Base-by-base conservation (phyloP, 2,888 invertebrate genomes). In the Alviniconcha strummeri region DNA sequence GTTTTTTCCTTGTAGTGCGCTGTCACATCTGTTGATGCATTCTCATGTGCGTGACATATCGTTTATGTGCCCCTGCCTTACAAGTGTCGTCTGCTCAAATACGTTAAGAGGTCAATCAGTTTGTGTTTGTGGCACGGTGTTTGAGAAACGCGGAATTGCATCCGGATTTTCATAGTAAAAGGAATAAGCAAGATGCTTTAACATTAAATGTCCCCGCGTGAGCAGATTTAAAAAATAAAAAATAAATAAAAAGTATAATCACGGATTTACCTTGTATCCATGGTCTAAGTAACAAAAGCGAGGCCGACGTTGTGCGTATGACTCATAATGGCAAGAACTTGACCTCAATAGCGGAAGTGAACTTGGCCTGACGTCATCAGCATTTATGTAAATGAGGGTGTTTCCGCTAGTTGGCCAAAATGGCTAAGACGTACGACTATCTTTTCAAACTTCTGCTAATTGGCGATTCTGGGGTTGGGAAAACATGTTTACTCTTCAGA, bases 401-500 rank as follows among this genome's bases (percentile, higher is more conserved):
- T 89, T 90, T 89, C 90, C 89, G 88, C 87, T 86, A 82, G 77
- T 80, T 80, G 76, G 82, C 85, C 86, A 90, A 89, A 86, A 91
- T 91, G 91, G 90, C 90, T 82, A 91, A 90, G 86, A 90, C 90
- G 64, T 92, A 92, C 87, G 93, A 93, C 87, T 91, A 92, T 87
- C 87, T 93, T 83, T 93, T 93, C 86, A 93, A 93, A 88, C 86
- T 93, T 82, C 87, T 93, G 80, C 86, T 93, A 71, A 93, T 93
- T 81, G 93, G 93, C 56, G 93, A 93, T 86, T 92, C 92, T 81
- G 93, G 92, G 56, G 92, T 92, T 54, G 93, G 92, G 72, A 93
- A 93, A 87, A 93, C 93, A 36, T 92, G 92, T 88, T 89, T 93
- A 57, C 88, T 93, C 79, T 92, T 92, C 87, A 87, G 93, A 86